A percentile compares a stretch with the other conserved stretches of the same genome.
Conservation (phyloP, 2,797 vertebrate species). For the Streptopelia turtur region DNA sequence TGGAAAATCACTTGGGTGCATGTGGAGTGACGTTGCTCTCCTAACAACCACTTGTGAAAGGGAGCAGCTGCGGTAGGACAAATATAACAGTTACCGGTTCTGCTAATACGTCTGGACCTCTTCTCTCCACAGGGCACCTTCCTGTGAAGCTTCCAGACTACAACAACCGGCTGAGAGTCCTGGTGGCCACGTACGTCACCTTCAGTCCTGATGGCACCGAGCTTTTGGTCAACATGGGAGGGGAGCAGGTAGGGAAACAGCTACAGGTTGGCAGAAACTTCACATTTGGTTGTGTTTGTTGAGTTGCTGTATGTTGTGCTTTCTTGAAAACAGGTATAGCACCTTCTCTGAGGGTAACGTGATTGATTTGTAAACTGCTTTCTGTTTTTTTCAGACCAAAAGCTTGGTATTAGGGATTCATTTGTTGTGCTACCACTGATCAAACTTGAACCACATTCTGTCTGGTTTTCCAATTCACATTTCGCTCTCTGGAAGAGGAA, state of each 20-base stretch:
- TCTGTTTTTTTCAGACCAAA: neutral
- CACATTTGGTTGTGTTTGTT: fast-evolving
- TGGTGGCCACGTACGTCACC: constrained; percentile 97
- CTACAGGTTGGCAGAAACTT: neutral
- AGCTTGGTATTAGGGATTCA: neutral
- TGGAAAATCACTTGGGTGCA: neutral
- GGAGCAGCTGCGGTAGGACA: neutral
- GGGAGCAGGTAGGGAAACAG: constrained; percentile 89
- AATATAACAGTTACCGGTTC: neutral
- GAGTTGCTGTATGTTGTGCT: neutral
- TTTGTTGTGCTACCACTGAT: neutral
- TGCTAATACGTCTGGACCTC: fast-evolving
- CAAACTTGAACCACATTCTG: neutral
- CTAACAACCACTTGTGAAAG: neutral
- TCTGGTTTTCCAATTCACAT: neutral
- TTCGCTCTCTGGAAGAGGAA: neutral
- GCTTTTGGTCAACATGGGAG: constrained; percentile 98
- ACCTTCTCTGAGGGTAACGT: neutral
- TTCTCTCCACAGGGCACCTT: constrained; percentile 86
- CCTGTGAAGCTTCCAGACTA: constrained; percentile 96
- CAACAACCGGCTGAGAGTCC: constrained; percentile 92
- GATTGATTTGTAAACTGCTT: neutral
- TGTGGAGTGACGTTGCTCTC: neutral
- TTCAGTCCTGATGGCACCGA: constrained; percentile 98
- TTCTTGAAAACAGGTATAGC: neutral